A percentile compares a stretch with the other conserved stretches of the same genome.
Evolutionary conservation across 2,888 invertebrate genomes (phyloP).

Genomic region (Microctonus hyperodae): DNA sequence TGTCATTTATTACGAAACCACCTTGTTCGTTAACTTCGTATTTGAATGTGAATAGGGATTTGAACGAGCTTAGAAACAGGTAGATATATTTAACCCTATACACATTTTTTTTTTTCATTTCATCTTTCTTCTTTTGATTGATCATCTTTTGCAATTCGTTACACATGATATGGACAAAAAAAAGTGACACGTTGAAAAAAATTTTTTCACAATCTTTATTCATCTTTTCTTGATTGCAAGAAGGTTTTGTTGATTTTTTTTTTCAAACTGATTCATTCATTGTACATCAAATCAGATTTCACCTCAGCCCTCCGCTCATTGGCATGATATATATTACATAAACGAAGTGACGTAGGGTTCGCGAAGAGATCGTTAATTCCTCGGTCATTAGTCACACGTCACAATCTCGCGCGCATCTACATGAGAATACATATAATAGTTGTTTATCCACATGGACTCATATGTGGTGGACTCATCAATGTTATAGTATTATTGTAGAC

Average conservation of each 20-base stretch:
- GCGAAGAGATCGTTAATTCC: conserved; percentile 43
- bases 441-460: neutral
- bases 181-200: neutral
- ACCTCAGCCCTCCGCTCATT: neutral
- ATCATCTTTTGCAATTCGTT: conserved; percentile 34
- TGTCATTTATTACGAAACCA: conserved; percentile 59
- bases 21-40: conserved; percentile 58
- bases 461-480: neutral
- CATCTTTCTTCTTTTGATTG: conserved; percentile 32
- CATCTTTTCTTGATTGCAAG: conserved; percentile 22
- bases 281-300: neutral
- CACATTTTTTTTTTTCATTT: conserved; percentile 19
- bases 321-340: neutral
- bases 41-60: conserved; percentile 54
- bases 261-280: neutral
- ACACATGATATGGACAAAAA: conserved; percentile 12
- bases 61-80: conserved; percentile 46
- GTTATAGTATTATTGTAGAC: neutral
- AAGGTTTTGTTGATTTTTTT: neutral
- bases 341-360: conserved; percentile 1
- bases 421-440: neutral
- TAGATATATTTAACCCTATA: conserved; percentile 40
- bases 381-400: conserved; percentile 48
- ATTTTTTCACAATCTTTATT: conserved; percentile 9
- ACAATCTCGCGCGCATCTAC: conserved; percentile 15